Percentiles rank a stretch among this genome's conserved stretches.
Evolutionary conservation across 1,140 invertebrate genomes (phyloP).

Genomic region (Coptotermes formosanus): DNA sequence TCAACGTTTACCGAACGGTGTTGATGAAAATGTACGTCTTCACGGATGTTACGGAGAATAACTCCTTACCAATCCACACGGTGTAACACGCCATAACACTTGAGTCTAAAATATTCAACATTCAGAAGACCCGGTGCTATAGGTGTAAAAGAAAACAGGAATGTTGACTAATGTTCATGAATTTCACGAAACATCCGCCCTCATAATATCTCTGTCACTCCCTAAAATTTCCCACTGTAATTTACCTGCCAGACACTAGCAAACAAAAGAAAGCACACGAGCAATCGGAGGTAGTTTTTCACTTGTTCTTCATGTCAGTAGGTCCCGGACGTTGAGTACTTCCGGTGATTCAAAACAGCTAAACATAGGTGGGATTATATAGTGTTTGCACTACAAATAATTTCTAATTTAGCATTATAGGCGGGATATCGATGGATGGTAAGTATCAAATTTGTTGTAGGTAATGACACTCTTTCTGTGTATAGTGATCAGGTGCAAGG

Average conservation of each 20-base stretch:
- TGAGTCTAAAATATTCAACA: too few species aligned
- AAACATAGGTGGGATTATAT: conserved; percentile 37
- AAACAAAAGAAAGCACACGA: background rate
- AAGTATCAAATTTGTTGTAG: conserved; percentile 29
- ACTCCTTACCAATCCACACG: too few species aligned
- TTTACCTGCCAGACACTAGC: background rate
- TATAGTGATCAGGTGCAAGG: background rate
- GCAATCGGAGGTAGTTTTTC: conserved; percentile 22
- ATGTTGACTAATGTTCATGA: too few species aligned
- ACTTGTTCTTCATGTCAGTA: conserved; percentile 27
- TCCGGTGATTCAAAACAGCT: conserved; percentile 40
- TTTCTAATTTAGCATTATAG: conserved; percentile 33
- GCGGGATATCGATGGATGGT: conserved; percentile 37
- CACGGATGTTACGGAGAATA: too few species aligned
- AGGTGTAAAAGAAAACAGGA: too few species aligned
- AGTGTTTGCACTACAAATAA: conserved; percentile 36
- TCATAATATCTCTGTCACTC: too few species aligned
- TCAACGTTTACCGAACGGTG: too few species aligned
- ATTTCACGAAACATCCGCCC: too few species aligned
- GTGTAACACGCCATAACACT: too few species aligned
- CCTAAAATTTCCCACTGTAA: background rate
- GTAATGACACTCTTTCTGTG: background rate
- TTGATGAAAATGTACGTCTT: too few species aligned
- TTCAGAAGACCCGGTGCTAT: too few species aligned
- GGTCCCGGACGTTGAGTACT: conserved; percentile 31